Conservation (phyloP, 92 coral and sea anemone genomes). For the Epizoanthus stellaris region DNA sequence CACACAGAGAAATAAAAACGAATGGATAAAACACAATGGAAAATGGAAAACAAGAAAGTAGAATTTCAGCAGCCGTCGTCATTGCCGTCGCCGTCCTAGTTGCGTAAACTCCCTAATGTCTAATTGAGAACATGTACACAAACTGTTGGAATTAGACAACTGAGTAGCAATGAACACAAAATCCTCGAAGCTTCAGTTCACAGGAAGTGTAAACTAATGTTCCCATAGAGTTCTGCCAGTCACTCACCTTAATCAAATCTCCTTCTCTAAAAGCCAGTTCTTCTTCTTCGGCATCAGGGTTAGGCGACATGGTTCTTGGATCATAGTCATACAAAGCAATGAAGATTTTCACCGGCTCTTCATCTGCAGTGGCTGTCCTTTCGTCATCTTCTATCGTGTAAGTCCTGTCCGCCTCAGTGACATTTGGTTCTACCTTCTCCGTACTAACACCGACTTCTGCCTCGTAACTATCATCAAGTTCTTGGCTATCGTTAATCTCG, state of each 20-base stretch:
- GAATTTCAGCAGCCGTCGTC: no score
- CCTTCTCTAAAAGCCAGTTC: conserved; percentile 93
- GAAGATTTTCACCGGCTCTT: conserved; percentile 74
- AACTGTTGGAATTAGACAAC: no score
- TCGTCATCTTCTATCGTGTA: conserved; percentile 49
- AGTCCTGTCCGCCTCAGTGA: conserved; percentile 46
- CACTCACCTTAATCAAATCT: conserved; percentile 87
- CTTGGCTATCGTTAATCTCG: conserved; percentile 15
- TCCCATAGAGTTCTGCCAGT: background rate
- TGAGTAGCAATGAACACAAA: no score
- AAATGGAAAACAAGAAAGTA: no score
- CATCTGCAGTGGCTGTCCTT: conserved; percentile 44
- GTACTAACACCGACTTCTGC: background rate
- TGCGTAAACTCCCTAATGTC: no score
- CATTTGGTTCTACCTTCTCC: conserved; percentile 25
- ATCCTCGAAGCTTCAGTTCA: background rate
- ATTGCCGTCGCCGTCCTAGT: no score
- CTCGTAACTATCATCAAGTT: conserved; percentile 11
- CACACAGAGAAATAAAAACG: no score
- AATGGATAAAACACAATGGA: no score
- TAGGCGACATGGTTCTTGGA: conserved; percentile 93
- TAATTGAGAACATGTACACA: no score
- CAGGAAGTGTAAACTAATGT: background rate
- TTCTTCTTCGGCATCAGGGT: conserved; percentile 95
- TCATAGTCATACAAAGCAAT: conserved; percentile 94